Conservation (phyloP, 2,113 vertebrate genomes). For the Labeo catla region DNA sequence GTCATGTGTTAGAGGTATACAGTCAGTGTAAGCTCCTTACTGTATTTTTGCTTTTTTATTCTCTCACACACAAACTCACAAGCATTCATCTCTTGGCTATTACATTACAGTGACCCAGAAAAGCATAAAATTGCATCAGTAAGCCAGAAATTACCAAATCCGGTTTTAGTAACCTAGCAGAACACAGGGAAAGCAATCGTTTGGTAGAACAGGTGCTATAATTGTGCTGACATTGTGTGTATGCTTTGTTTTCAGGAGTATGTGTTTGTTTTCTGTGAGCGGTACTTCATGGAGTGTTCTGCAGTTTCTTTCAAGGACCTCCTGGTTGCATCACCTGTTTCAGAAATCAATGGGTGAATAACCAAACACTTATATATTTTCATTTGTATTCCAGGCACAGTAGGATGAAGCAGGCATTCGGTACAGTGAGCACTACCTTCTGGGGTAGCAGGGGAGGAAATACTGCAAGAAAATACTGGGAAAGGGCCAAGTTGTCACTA, state of each 20-base stretch:
- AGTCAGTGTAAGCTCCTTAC: slow-evolving; percentile 5
- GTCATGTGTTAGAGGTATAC: not conserved
- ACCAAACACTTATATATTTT: slow-evolving; percentile 20
- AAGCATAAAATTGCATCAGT: slow-evolving; percentile 30
- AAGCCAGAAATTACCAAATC: slow-evolving; percentile 10
- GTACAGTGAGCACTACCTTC: not conserved
- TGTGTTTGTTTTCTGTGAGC: slow-evolving; percentile 14
- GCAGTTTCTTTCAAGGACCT: slow-evolving; percentile 15
- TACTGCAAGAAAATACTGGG: not conserved
- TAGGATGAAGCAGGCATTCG: slow-evolving; percentile 19
- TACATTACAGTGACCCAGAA: slow-evolving; percentile 49
- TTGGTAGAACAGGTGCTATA: slow-evolving; percentile 19
- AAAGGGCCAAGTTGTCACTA: not conserved
- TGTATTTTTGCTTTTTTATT: slow-evolving; percentile 2
- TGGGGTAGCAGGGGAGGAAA: not conserved
- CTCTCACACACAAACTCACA: not conserved
- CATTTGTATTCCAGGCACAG: slow-evolving; percentile 37
- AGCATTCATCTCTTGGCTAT: slow-evolving; percentile 37
- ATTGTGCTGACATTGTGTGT: not conserved
- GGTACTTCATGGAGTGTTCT: not conserved
- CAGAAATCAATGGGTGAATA: slow-evolving; percentile 30
- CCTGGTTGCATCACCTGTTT: slow-evolving; percentile 34
- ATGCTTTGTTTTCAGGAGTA: not conserved
- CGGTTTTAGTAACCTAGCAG: slow-evolving; percentile 25
- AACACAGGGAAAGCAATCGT: not conserved